Conservation (phyloP, 2,888 invertebrate genomes). For the Allolobophora icterica region DNA sequence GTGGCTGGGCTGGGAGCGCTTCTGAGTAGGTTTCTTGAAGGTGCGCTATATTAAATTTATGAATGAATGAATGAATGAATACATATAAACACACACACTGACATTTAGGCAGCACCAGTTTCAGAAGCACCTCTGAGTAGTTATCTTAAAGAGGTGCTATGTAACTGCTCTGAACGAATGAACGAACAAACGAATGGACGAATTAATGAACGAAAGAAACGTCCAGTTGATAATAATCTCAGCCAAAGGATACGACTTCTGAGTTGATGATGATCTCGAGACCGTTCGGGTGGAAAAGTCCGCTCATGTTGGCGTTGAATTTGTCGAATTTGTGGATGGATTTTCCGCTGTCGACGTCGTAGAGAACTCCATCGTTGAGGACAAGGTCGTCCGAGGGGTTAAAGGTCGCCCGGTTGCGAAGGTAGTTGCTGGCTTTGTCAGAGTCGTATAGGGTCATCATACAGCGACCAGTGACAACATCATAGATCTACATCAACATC, state of each 20-base stretch:
- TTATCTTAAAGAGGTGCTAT: too few species aligned
- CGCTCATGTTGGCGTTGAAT: conserved; percentile 90
- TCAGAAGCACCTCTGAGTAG: too few species aligned
- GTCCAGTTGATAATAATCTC: too few species aligned
- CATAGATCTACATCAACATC: conserved; percentile 77
- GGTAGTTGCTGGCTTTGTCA: conserved; percentile 87
- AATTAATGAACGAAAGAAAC: too few species aligned
- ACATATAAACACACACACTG: too few species aligned
- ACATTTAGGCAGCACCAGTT: too few species aligned
- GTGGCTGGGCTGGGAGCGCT: too few species aligned
- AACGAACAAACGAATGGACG: too few species aligned
- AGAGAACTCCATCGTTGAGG: conserved; percentile 92
- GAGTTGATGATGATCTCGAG: conserved; percentile 95
- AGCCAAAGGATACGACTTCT: conserved; percentile 73
- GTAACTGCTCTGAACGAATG: too few species aligned
- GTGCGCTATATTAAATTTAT: too few species aligned
- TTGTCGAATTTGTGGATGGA: conserved; percentile 97
- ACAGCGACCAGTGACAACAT: conserved; percentile 80
- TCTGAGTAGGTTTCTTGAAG: too few species aligned
- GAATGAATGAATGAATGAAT: too few species aligned
- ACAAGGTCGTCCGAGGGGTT: conserved; percentile 91
- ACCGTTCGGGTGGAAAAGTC: conserved; percentile 94
- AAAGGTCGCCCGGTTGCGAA: conserved; percentile 90
- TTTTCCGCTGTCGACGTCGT: conserved; percentile 84
- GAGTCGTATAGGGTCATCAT: conserved; percentile 78